Evolutionary conservation across 2,888 invertebrate genomes (phyloP), one percentile per base, ranked within the genome.

Genomic region (Melikaiella ostensackeni): DNA sequence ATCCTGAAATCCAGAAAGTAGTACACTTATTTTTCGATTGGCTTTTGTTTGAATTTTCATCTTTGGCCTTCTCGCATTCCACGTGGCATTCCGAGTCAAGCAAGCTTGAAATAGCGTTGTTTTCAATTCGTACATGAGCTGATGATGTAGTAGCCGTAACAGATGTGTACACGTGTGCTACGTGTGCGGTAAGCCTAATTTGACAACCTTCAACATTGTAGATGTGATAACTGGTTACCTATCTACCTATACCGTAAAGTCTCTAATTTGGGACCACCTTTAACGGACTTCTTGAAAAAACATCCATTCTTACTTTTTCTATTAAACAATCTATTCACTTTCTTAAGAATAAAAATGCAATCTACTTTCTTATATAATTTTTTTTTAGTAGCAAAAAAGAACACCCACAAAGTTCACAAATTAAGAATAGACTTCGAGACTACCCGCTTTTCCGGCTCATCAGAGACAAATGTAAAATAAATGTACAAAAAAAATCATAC

Each of bases 1-100:
- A 21, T 55, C 21, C 21, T 21, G 21, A 55, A 55, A 55, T 55
- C 11, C 21, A 55, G n/a, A 55, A 55, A 55, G n/a, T 21, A 55
- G 2, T 55, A 55, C 9, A 21, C 55, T 21, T 21, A 55, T 21
- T 9, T 9, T 55, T 55, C 70, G 70, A 70, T 70, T 70, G 70
- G 50, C 50, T 30, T 33, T 70, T 70, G 70, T 70, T 70, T 70
- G 50, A 33, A 70, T 70, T 70, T 55, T 70, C 33, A 70, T 70
- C 70, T 70, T 50, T 33, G 70, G 70, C 70, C 70, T 70, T 70
- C 70, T 70, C 70, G 50, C 70, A 70, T 70, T 70, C 70, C 70
- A 70, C 50, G 50, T 70, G 21, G 70, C 70, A 70, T 70, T 30
- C 70, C 46, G n/a, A 27, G 70, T 70, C 50, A 70, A 30, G 50